A percentile compares a stretch with the other conserved stretches of the same genome.
Evolutionary conservation across 2,797 vertebrate genomes (phyloP).

Genomic region (Gallinago stenura): DNA sequence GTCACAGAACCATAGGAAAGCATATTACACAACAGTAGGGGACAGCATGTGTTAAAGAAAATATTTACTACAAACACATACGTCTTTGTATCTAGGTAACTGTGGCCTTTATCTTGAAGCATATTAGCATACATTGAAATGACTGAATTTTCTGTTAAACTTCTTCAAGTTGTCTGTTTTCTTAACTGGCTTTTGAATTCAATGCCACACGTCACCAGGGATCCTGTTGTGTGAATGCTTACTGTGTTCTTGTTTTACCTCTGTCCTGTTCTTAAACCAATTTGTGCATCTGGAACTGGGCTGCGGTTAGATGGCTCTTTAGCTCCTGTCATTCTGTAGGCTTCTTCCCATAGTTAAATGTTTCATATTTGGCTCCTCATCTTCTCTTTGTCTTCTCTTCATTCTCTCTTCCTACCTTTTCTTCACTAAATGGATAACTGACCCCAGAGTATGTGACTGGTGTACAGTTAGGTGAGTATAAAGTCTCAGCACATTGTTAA

Average conservation of each 20-base stretch:
- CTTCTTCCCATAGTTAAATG: neutral
- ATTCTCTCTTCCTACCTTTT: neutral
- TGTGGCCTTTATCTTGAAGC: constrained; percentile 5
- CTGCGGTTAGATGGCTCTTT: neutral
- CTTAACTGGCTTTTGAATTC: constrained; percentile 7
- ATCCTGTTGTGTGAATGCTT: neutral
- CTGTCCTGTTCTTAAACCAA: neutral
- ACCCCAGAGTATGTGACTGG: neutral
- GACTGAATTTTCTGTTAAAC: neutral
- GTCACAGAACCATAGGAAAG: constrained; percentile 8
- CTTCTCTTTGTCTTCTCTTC: neutral
- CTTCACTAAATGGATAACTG: neutral
- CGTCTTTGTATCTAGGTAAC: constrained; percentile 15
- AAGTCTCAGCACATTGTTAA: neutral
- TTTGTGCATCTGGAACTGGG: neutral
- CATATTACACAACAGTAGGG: constrained; percentile 24
- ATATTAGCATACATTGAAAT: neutral
- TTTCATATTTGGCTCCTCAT: neutral
- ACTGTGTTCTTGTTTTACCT: neutral
- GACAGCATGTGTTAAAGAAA: constrained; percentile 51
- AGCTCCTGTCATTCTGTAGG: neutral
- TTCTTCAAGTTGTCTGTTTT: neutral
- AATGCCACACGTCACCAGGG: neutral
- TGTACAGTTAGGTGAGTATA: neutral
- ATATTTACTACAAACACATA: constrained; percentile 49